Evolutionary conservation across 2,888 invertebrate genomes (phyloP), one percentile per base, ranked within the genome.

Genomic region (Andrena marginata): DNA sequence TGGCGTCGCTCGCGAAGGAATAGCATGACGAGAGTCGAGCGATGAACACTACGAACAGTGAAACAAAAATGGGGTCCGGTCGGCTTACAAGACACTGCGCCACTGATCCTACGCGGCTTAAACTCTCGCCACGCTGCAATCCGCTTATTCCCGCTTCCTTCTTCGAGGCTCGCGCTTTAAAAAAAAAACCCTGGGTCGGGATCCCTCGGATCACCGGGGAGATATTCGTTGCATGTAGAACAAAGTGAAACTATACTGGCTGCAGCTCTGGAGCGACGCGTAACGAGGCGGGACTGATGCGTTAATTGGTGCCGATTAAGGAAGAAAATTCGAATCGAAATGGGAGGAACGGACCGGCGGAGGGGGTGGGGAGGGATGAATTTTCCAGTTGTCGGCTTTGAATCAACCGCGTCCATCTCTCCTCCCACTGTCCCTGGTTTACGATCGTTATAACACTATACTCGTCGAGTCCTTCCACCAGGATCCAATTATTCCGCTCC

Each of bases 21-120:
- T n/a, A 35, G 42, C 42, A 60, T 70, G 78, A 77, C 69, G 59
- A 51, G 49, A 70, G 65, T 42, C 42, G 42, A 23, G 26, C 23
- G 56, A 10, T 23, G 20, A 10, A 63, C 31, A 31, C 72, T 71
- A 74, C 51, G 77, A 85, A 75, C 71, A 31, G 42, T 42, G 59
- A 64, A 72, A 87, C 59, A 85, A 62, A 73, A 86, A 83, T 80
- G 65, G 51, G 78, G 77, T 80, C 80, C 74, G 65, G 69, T 71
- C 83, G 76, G 67, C 73, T 88, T 87, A 87, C 86, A 72, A 88
- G 80, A 76, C 83, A 63, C 80, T 83, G 69, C 80, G 69, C 80
- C 88, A 77, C 86, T 69, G 86, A 86, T 88, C 79, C 88, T 48
- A 35, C 75, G 71, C 75, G 84, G 86, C 80, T 88, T 88, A 79